phyloP scores from a whole-genome alignment of 2,888 invertebrate genomes.

The Ophion costatus region DNA sequence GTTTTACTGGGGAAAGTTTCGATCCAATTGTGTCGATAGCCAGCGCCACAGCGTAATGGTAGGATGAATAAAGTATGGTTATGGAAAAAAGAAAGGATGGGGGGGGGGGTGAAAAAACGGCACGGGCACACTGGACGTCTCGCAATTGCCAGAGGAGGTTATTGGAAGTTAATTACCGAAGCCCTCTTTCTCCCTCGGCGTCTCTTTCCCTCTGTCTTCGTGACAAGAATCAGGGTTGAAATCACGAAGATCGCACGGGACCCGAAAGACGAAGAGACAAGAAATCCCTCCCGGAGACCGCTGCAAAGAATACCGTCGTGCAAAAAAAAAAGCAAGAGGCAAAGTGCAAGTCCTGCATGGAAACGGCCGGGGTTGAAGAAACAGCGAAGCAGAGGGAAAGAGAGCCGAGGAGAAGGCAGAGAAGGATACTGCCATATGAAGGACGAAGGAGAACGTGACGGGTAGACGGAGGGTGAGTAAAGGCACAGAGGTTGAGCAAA shows the following conservation, averaged over 20 bases:
- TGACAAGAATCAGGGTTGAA: slow-evolving; percentile 59
- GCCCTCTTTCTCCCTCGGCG: slow-evolving; percentile 39
- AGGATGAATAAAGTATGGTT: slow-evolving; percentile 52
- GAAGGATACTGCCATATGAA: slow-evolving; percentile 25
- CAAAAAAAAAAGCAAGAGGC: slow-evolving; percentile 18
- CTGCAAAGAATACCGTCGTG: background rate
- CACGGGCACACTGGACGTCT: slow-evolving; percentile 36
- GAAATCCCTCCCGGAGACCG: slow-evolving; percentile 34
- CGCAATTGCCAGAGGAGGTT: slow-evolving; percentile 25
- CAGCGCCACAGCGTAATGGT: slow-evolving; percentile 25
- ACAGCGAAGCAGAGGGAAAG: slow-evolving; percentile 26
- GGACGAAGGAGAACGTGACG: slow-evolving; percentile 48
- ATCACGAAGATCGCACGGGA: slow-evolving; percentile 41
- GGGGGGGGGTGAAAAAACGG: slow-evolving; percentile 26
- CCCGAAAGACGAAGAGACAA: slow-evolving; percentile 47
- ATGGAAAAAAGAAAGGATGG: slow-evolving; percentile 51
- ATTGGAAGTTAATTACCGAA: slow-evolving; percentile 51
- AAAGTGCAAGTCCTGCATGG: slow-evolving; percentile 48
- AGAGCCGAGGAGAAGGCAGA: slow-evolving; percentile 45
- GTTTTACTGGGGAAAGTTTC: slow-evolving; percentile 14
- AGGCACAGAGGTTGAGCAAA: slow-evolving; percentile 42
- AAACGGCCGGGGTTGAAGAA: slow-evolving; percentile 52
- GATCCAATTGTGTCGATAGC: slow-evolving; percentile 16
- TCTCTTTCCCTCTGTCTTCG: slow-evolving; percentile 26
- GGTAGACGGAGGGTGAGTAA: slow-evolving; percentile 28